A percentile compares a stretch with the other conserved stretches of the same genome.
These are phyloP conservation scores for Botrylloides violaceus DNA, from an alignment of 23 tunicate species.

Conservation along the genomic window DNA sequence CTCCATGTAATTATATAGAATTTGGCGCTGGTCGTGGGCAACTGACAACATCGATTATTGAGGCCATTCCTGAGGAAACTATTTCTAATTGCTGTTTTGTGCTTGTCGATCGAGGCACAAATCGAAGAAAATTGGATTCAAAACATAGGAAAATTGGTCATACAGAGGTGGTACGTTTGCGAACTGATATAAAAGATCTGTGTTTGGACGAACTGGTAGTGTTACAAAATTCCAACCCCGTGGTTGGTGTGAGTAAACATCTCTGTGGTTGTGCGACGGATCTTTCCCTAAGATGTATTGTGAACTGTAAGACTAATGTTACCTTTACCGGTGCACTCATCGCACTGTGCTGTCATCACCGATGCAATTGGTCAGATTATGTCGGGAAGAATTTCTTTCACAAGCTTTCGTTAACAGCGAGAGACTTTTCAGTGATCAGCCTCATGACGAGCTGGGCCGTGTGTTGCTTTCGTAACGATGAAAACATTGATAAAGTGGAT, in stretches of 20 bases:
- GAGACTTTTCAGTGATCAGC: constrained; percentile 17
- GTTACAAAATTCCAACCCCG: not conserved
- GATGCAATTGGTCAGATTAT: constrained; percentile 5
- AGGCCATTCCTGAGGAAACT: not conserved
- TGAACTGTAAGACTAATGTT: not conserved
- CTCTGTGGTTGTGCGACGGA: constrained; percentile 22
- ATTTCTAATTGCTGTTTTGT: not conserved
- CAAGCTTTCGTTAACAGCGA: not conserved
- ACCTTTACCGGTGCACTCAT: not conserved
- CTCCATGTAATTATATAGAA: not conserved
- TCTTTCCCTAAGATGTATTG: constrained; percentile 3
- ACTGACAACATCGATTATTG: constrained; percentile 1
- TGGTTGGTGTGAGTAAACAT: constrained; percentile 15
- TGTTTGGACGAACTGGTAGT: not conserved
- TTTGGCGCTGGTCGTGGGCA: constrained; percentile 26
- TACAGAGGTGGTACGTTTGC: not conserved
- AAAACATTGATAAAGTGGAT: not conserved
- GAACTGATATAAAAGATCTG: constrained; percentile 12
- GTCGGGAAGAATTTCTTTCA: constrained; percentile 6
- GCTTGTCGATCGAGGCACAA: constrained; percentile 21
- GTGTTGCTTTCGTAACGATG: not conserved
- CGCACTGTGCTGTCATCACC: constrained; percentile 23
- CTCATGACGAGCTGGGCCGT: constrained; percentile 27
- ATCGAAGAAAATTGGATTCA: constrained; percentile 20
- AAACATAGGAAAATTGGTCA: constrained; percentile 5